Percentiles rank a stretch among this genome's conserved stretches.
phyloP scores from a whole-genome alignment of 2,113 vertebrate genomes.

The Motacilla tschutschensis region DNA sequence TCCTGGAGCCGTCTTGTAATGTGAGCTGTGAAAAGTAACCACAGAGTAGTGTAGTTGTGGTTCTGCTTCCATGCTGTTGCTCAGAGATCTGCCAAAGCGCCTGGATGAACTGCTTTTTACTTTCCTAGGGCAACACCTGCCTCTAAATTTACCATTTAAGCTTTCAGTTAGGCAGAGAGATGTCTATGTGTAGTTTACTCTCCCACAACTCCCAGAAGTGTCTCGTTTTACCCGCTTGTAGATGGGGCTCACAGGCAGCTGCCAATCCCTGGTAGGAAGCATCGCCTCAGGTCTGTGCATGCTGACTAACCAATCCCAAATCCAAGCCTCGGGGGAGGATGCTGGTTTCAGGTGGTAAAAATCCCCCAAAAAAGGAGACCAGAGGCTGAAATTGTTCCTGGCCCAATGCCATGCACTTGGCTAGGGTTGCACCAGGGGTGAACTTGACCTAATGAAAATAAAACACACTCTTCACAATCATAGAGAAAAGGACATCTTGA shows the following conservation, averaged over 20 bases:
- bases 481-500: neutral
- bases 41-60: neutral
- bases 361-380: neutral
- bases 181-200: neutral
- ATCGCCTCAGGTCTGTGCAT: neutral
- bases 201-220: neutral
- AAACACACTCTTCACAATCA: neutral
- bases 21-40: neutral
- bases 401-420: neutral
- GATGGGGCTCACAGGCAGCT: neutral
- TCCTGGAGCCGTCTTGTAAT: rapidly evolving
- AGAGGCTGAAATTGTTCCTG: constrained; percentile 1
- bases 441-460: neutral
- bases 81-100: neutral
- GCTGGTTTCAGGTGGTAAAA: neutral
- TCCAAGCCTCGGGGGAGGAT: neutral
- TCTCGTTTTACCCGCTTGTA: neutral
- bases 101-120: neutral
- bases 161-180: neutral
- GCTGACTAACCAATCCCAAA: neutral
- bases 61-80: neutral
- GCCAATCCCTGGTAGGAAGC: neutral
- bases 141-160: neutral
- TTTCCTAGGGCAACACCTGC: constrained; percentile 20
- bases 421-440: neutral